Evolutionary conservation across 2,797 vertebrate genomes (phyloP).

Genomic region (Danio aesculapii): DNA sequence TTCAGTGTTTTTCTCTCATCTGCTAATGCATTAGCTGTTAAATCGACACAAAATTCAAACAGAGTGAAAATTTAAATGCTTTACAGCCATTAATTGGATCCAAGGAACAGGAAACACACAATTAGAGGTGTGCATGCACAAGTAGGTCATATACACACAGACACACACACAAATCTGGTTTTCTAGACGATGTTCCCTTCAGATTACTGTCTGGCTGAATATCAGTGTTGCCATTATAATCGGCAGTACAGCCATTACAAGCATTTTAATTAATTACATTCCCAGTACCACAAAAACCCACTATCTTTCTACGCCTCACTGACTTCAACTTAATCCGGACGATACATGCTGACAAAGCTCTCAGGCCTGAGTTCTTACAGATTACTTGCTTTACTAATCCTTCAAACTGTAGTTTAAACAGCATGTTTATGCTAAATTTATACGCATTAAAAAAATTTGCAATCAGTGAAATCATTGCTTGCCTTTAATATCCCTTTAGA

Average conservation of each 20-base stretch:
- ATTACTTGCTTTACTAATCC: constrained; percentile 26
- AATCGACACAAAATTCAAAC: constrained; percentile 73
- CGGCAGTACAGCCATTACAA: constrained; percentile 65
- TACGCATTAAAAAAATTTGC: neutral
- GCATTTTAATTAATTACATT: constrained; percentile 75
- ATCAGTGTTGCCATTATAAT: constrained; percentile 61
- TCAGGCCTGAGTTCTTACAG: constrained; percentile 59
- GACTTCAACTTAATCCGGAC: constrained; percentile 69
- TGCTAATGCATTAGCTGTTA: constrained; percentile 67
- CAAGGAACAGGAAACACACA: constrained; percentile 50
- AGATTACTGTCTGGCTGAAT: constrained; percentile 60
- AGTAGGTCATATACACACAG: constrained; percentile 4
- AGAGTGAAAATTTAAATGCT: constrained; percentile 67
- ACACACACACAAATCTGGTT: constrained; percentile 34
- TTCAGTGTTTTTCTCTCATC: constrained; percentile 70
- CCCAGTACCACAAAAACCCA: constrained; percentile 65
- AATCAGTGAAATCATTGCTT: neutral
- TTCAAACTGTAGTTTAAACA: constrained; percentile 3
- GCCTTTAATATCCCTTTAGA: neutral
- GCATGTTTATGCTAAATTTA: constrained; percentile 3
- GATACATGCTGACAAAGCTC: constrained; percentile 69
- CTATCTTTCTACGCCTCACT: constrained; percentile 63
- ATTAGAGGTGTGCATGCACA: constrained; percentile 43
- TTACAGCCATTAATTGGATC: constrained; percentile 49
- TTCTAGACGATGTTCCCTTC: constrained; percentile 53